Base-by-base conservation (phyloP, 2,888 invertebrate species). In the Leptopilina syphax region DNA sequence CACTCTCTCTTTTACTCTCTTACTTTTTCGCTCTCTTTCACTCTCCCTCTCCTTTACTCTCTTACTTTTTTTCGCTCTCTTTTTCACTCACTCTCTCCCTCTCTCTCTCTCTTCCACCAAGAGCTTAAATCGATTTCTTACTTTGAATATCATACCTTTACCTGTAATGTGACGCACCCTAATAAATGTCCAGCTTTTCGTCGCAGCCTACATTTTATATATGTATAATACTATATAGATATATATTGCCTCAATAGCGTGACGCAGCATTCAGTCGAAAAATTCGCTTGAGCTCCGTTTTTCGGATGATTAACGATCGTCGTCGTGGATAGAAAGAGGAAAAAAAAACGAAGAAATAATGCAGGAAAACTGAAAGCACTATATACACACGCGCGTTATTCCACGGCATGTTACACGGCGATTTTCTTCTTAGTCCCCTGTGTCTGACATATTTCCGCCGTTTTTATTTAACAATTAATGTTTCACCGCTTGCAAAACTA, bases 401-500 rank as follows among this genome's bases (percentile, higher is more conserved):
- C 79, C 77, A 83, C 79, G 81, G 81, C 80, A 77, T 80, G 80
- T 82, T 84, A 81, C 73, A 80, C 81, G 76, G 80, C 83, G 83
- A 87, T 86, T 87, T 85, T 85, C 84, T 85, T 88, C 86, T 44
- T 87, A 87, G 86, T 50, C 12, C 34, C 85, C 86, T 88, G 88
- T 83, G 84, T 83, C 87, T 90, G 90, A 90, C 90, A 82, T 89
- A 85, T 90, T 90, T 90, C 90, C 90, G 85, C 88, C 85, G 85
- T 89, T 88, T 87, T 90, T 89, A 86, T 83, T 85, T 84, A 87
- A 87, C 89, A 90, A 90, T 90, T 90, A 90, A 90, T 90, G 89
- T 88, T 87, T 84, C 78, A 85, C 80, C 41, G 50, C 34, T 34
- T 60, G 60, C 8, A 63, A 63, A 86, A 87, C 87, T 50, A 44